Evolutionary conservation across 2,888 invertebrate species (phyloP).

Genomic region (Platycheirus rosarum): DNA sequence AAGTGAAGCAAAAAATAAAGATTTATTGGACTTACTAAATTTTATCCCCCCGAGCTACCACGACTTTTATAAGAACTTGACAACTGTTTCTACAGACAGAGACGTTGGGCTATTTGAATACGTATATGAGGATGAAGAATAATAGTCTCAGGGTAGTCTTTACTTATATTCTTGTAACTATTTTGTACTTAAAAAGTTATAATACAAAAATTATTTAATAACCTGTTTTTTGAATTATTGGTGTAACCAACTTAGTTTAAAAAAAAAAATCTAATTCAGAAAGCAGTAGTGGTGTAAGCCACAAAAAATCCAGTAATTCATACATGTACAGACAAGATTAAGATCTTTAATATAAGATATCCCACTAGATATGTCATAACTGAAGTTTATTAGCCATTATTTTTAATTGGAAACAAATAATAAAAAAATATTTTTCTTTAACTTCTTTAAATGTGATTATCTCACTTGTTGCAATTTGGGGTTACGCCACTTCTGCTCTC

Average conservation of each 20-base stretch:
- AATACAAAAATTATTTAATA: constrained; percentile 15
- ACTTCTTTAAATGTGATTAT: constrained; percentile 14
- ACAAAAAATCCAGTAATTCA: constrained; percentile 30
- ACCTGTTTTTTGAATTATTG: constrained; percentile 10
- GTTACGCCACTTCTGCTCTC: too few relatives aligned
- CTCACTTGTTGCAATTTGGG: neutral
- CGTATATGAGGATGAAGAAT: neutral
- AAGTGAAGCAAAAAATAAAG: constrained; percentile 23
- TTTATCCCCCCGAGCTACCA: constrained; percentile 5
- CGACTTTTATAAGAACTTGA: constrained; percentile 11
- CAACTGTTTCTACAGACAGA: constrained; percentile 15
- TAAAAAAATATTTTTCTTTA: constrained; percentile 18
- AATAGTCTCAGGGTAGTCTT: neutral
- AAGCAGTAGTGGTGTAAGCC: constrained; percentile 8
- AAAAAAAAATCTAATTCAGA: constrained; percentile 7
- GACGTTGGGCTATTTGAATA: constrained; percentile 1
- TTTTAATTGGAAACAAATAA: constrained; percentile 26
- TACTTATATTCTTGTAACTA: neutral
- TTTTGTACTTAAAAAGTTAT: constrained; percentile 9
- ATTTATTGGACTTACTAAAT: constrained; percentile 16
- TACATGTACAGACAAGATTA: constrained; percentile 16
- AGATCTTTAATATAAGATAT: constrained; percentile 11
- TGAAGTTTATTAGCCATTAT: constrained; percentile 29
- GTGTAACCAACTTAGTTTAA: constrained; percentile 6
- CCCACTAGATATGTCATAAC: constrained; percentile 18